These are phyloP conservation scores for Conger conger DNA, from an alignment of 2,113 vertebrate genomes.

Conservation along the genomic window DNA sequence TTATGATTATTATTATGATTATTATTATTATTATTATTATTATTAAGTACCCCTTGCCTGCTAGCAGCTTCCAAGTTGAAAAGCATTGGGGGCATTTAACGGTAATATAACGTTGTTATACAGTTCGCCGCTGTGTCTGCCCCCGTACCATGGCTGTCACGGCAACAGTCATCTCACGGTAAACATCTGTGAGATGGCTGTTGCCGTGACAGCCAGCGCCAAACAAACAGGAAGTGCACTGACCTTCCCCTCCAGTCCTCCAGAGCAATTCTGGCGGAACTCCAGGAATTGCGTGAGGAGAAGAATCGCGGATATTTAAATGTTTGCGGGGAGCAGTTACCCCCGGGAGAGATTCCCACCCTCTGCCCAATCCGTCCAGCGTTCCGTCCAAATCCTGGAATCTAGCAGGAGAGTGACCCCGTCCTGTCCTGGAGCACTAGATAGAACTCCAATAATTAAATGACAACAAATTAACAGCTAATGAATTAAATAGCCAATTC, in stretches of 20 bases:
- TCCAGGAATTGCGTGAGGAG: neutral
- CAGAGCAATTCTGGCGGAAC: neutral
- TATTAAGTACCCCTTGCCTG: no score
- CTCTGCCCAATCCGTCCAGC: neutral
- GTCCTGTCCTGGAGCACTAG: neutral
- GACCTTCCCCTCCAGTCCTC: neutral
- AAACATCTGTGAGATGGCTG: neutral
- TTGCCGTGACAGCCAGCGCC: neutral
- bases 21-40: no score
- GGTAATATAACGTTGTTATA: no score
- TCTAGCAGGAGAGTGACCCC: neutral
- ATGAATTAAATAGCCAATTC: no score
- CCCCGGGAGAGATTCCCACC: neutral
- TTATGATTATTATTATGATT: no score
- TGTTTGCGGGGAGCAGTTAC: neutral
- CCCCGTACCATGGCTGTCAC: neutral
- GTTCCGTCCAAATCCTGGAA: neutral
- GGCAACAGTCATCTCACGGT: no score
- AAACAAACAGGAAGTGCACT: constrained; percentile 1
- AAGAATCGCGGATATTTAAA: neutral
- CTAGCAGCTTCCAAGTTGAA: neutral
- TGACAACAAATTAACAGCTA: no score
- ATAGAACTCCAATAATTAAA: neutral
- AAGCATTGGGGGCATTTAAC: no score
- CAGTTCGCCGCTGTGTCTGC: neutral